Evolutionary conservation across 2,797 vertebrate genomes (phyloP).

Genomic region (Oryzias dopingdopingensis): DNA sequence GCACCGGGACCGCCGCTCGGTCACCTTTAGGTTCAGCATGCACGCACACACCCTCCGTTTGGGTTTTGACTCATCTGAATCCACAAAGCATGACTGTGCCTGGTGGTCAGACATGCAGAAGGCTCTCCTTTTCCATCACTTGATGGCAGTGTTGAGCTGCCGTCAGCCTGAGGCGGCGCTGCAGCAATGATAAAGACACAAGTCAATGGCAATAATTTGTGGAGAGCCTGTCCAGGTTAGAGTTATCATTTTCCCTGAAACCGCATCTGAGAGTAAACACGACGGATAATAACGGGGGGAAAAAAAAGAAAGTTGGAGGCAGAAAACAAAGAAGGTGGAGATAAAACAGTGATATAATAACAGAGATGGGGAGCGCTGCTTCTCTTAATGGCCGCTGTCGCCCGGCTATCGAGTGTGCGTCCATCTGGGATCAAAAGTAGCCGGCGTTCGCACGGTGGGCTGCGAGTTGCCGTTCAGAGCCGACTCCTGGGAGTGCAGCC

Average conservation of each 20-base stretch:
- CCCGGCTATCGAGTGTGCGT: constrained; percentile 47
- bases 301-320: constrained; percentile 34
- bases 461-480: constrained; percentile 51
- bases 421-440: constrained; percentile 23
- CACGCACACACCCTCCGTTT: constrained; percentile 8
- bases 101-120: too few species aligned
- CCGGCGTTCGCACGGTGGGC: constrained; percentile 35
- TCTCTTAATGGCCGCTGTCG: constrained; percentile 66
- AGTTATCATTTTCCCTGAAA: constrained; percentile 66
- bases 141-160: constrained; percentile 81
- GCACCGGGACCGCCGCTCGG: constrained; percentile 25
- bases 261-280: constrained; percentile 68
- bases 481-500: constrained; percentile 64
- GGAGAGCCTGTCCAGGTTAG: constrained; percentile 64
- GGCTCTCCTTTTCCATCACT: constrained; percentile 44
- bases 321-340: constrained; percentile 31
- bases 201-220: constrained; percentile 78
- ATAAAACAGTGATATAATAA: constrained; percentile 71
- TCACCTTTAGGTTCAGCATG: constrained; percentile 40
- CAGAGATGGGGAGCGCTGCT: constrained; percentile 62
- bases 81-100: too few species aligned
- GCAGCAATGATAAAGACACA: constrained; percentile 79
- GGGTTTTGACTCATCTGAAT: not conserved
- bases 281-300: constrained; percentile 29
- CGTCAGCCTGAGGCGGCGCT: constrained; percentile 36